Evolutionary conservation across 2,113 vertebrate species (phyloP).

Genomic region (Ifrita kowaldi): DNA sequence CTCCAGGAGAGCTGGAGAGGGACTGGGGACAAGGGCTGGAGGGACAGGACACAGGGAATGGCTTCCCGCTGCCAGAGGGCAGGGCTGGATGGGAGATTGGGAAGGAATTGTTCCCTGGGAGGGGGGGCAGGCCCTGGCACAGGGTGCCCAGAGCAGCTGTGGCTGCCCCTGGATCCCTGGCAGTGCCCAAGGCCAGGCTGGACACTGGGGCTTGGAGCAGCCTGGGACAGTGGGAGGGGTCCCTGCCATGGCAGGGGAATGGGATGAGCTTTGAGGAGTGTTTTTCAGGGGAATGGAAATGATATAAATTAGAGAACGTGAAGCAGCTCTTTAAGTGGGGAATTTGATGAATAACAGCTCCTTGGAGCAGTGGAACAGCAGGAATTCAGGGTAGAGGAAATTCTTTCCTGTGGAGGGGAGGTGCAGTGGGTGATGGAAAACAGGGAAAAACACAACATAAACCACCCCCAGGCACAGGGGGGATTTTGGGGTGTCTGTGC

Average conservation of each 20-base stretch:
- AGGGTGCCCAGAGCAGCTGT: not conserved
- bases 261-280: not conserved
- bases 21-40: not conserved
- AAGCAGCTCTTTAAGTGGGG: not conserved
- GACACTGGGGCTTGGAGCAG: not conserved
- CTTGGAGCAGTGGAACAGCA: not conserved
- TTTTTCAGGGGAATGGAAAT: not conserved
- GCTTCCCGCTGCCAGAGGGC: not conserved
- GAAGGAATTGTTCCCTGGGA: not conserved
- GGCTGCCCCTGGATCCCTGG: not conserved
- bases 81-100: not conserved
- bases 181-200: not conserved
- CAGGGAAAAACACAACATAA: not conserved
- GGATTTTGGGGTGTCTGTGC: not conserved
- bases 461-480: not conserved
- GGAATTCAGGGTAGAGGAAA: not conserved
- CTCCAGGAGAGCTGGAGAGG: not conserved
- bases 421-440: not conserved
- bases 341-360: not conserved
- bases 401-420: not conserved
- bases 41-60: not conserved
- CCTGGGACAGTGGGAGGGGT: not conserved
- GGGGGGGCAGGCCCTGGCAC: not conserved
- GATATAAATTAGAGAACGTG: not conserved
- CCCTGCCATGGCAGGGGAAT: not conserved